Conservation (phyloP, 2,797 vertebrate genomes). For the Oophaga sylvatica region DNA sequence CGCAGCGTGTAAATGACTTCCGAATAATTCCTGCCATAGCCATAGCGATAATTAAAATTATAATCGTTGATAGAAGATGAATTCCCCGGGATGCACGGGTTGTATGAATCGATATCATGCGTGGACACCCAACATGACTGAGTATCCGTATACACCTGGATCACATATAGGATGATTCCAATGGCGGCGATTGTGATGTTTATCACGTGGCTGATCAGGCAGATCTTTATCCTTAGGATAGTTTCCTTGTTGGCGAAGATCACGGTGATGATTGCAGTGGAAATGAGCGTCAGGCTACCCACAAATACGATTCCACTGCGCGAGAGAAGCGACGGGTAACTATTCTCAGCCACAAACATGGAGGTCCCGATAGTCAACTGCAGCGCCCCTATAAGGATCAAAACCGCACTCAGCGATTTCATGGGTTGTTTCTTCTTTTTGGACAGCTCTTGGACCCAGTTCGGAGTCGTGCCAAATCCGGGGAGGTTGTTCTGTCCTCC, state of each 20-base stretch:
- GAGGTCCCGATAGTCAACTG: constrained; percentile 7
- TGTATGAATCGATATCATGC: neutral
- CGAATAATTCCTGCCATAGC: neutral
- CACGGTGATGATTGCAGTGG: neutral
- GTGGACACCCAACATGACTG: neutral
- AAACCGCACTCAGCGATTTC: constrained; percentile 16
- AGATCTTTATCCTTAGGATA: neutral
- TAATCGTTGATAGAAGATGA: neutral
- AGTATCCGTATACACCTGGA: constrained; percentile 6
- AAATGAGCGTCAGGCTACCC: neutral
- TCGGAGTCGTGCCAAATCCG: neutral
- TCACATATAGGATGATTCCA: neutral
- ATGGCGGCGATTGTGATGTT: neutral
- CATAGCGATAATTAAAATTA: too few relatives aligned
- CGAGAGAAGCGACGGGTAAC: neutral
- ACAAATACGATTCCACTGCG: neutral
- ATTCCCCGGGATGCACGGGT: neutral
- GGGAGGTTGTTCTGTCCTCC: neutral
- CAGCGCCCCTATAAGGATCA: constrained; percentile 27
- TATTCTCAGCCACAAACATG: neutral
- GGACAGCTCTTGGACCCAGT: neutral
- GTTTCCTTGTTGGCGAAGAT: neutral
- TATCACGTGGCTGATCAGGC: constrained; percentile 12
- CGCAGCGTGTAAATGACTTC: neutral
- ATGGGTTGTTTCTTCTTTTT: neutral